A percentile compares a stretch with the other conserved stretches of the same genome.
These are phyloP conservation scores for Xiphydria camelus DNA, from an alignment of 2,888 invertebrate genomes.

Conservation along the genomic window DNA sequence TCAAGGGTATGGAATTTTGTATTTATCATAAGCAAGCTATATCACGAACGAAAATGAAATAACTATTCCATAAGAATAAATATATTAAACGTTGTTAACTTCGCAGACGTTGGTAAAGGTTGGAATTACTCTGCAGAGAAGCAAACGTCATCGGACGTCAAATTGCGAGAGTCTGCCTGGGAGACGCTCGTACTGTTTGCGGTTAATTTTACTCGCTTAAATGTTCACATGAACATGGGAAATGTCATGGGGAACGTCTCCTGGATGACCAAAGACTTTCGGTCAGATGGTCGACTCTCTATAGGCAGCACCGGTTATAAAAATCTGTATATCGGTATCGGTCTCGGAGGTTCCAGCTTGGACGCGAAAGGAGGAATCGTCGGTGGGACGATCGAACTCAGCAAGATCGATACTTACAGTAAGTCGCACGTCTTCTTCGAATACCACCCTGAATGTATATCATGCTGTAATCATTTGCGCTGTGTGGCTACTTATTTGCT, in stretches of 20 bases:
- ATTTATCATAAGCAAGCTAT: too few relatives aligned
- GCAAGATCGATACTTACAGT: slow-evolving; percentile 84
- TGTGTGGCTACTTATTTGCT: too few relatives aligned
- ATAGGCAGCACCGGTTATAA: slow-evolving; percentile 94
- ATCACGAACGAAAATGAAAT: too few relatives aligned
- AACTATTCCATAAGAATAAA: slow-evolving; percentile 16
- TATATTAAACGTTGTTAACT: slow-evolving; percentile 19
- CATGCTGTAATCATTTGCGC: too few relatives aligned
- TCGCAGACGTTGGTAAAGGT: slow-evolving; percentile 61
- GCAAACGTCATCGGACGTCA: slow-evolving; percentile 65
- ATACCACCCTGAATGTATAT: too few relatives aligned
- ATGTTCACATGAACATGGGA: slow-evolving; percentile 99
- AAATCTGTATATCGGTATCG: slow-evolving; percentile 87
- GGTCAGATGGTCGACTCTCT: slow-evolving; percentile 87
- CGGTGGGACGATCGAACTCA: slow-evolving; percentile 91
- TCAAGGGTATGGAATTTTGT: slow-evolving; percentile 54
- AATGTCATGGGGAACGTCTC: slow-evolving; percentile 98
- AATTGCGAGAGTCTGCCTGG: slow-evolving; percentile 77
- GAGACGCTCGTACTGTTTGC: slow-evolving; percentile 95
- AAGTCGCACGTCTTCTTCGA: too few relatives aligned
- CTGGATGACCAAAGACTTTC: slow-evolving; percentile 92
- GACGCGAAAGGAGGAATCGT: slow-evolving; percentile 98
- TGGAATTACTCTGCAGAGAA: slow-evolving; percentile 64
- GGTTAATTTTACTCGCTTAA: slow-evolving; percentile 92
- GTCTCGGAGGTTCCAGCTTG: slow-evolving; percentile 85